These are phyloP conservation scores for Tenualosa thibaudeaui DNA, from an alignment of 2,797 vertebrate genomes.

Conservation along the genomic window DNA sequence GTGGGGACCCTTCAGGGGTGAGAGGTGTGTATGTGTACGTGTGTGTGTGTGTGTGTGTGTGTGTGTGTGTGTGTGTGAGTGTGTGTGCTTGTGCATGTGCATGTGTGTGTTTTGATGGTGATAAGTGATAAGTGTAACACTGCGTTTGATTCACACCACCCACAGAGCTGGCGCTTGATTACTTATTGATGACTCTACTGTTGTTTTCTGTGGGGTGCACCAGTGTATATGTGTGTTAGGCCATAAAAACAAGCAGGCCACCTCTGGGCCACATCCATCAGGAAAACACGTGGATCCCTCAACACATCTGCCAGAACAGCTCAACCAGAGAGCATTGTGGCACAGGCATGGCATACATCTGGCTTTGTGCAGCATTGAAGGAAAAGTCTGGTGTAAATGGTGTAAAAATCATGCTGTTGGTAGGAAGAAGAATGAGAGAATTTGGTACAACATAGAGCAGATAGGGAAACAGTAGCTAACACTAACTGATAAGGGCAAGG, in stretches of 20 bases:
- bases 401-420: too few species aligned
- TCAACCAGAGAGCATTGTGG: too few species aligned
- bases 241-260: neutral
- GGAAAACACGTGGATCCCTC: neutral
- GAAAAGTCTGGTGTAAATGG: too few species aligned
- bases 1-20: neutral
- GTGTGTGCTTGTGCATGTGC: neutral
- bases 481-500: too few species aligned
- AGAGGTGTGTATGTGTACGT: neutral
- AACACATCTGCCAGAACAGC: too few species aligned
- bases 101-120: neutral
- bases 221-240: neutral
- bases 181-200: constrained; percentile 38
- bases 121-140: neutral
- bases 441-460: too few species aligned
- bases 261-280: neutral
- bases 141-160: constrained; percentile 50
- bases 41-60: neutral
- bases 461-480: too few species aligned
- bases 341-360: too few species aligned
- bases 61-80: neutral
- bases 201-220: neutral
- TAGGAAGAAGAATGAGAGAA: too few species aligned
- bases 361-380: too few species aligned
- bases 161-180: constrained; percentile 31